Conservation (phyloP, 53 echinoderm and acorn worm genomes). For the Patiria pectinifera region DNA sequence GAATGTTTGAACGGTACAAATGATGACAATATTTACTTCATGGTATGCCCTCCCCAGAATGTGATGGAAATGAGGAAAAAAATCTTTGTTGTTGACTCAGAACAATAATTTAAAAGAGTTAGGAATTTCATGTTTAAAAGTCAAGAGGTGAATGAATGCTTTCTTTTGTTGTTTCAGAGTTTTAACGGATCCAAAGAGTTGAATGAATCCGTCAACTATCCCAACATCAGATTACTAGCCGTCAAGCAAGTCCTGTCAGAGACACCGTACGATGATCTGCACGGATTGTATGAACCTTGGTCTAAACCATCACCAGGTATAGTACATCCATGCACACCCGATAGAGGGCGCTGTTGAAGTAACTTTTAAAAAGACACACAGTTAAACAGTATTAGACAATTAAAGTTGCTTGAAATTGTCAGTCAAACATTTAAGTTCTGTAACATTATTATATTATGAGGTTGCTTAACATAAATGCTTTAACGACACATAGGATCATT, state of each 20-base stretch:
- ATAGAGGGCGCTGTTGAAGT: not conserved
- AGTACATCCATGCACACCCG: not conserved
- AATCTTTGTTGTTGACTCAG: no score
- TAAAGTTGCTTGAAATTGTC: no score
- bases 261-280: conserved; percentile 66
- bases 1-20: no score
- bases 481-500: no score
- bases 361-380: not conserved
- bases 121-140: not conserved
- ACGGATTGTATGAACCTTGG: conserved; percentile 73
- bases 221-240: conserved; percentile 77
- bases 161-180: conserved; percentile 45
- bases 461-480: no score
- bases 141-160: not conserved
- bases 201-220: conserved; percentile 76
- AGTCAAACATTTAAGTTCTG: no score
- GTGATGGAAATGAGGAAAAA: no score
- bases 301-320: conserved; percentile 75
- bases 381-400: not conserved
- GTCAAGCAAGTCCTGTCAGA: conserved; percentile 53
- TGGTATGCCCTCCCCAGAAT: no score
- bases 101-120: no score
- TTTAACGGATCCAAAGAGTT: conserved; percentile 79
- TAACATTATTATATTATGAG: no score
- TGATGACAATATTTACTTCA: no score